phyloP scores from a whole-genome alignment of 2,113 vertebrate species.

The Pogona vitticeps region DNA sequence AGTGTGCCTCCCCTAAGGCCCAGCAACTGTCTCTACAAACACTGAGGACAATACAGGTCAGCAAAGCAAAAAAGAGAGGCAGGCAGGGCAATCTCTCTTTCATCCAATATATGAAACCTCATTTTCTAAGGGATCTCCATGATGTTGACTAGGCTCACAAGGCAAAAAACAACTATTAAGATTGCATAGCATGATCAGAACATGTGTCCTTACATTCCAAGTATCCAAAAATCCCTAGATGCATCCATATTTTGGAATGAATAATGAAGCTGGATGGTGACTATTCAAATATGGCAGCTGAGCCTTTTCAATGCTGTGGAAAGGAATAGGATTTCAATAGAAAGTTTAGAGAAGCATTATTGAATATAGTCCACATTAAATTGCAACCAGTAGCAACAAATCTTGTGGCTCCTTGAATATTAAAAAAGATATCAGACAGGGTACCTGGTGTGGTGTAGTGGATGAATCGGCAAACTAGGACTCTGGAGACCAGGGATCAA shows the following conservation, averaged over 20 bases:
- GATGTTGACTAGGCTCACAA: background rate
- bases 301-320: background rate
- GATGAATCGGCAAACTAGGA: too few species aligned
- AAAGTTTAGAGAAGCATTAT: background rate
- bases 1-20: constrained; percentile 68
- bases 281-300: background rate
- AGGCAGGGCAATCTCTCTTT: fast-evolving
- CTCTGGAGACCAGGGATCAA: too few species aligned
- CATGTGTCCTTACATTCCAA: background rate
- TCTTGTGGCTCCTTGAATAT: too few species aligned
- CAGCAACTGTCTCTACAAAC: constrained; percentile 81
- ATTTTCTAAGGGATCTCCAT: background rate
- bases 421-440: too few species aligned
- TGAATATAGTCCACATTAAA: too few species aligned
- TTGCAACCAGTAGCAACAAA: too few species aligned
- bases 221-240: background rate
- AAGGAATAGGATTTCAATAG: background rate
- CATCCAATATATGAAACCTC: background rate
- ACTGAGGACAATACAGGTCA: constrained; percentile 78
- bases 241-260: background rate
- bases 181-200: background rate
- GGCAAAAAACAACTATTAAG: background rate
- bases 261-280: background rate
- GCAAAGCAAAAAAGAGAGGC: fast-evolving
- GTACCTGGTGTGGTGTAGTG: too few species aligned